Percentiles rank a stretch among this genome's conserved stretches.
Evolutionary conservation across 1,140 invertebrate species (phyloP).

Genomic region (Drosophila fuyamai): DNA sequence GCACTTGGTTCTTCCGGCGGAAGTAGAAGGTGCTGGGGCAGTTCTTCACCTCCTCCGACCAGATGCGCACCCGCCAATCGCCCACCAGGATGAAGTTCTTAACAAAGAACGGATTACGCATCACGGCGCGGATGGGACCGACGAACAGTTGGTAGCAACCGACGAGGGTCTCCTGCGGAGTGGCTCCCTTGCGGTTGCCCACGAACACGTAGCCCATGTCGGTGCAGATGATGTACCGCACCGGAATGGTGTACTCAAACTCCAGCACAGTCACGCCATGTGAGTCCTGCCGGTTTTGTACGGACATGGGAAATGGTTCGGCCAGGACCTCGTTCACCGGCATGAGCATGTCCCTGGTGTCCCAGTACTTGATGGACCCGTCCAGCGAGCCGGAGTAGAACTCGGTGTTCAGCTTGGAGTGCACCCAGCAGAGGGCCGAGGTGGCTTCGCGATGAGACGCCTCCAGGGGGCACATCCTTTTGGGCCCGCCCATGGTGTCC

Average conservation of each 20-base stretch:
- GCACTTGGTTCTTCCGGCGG: constrained; percentile 88
- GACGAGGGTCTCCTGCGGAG: constrained; percentile 89
- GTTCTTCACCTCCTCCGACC: constrained; percentile 95
- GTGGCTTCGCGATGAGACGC: constrained; percentile 90
- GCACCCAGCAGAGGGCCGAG: constrained; percentile 89
- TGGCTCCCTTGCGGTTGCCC: constrained; percentile 91
- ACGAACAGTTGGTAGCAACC: constrained; percentile 89
- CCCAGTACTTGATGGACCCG: constrained; percentile 94
- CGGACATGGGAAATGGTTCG: constrained; percentile 87
- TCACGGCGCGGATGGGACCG: constrained; percentile 92
- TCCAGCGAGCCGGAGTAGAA: constrained; percentile 95
- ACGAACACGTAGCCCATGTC: constrained; percentile 91
- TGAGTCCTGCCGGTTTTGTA: constrained; percentile 88
- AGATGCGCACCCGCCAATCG: constrained; percentile 94
- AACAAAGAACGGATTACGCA: constrained; percentile 93
- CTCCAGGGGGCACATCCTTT: constrained; percentile 86
- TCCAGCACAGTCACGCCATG: constrained; percentile 92
- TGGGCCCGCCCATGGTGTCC: constrained; percentile 87
- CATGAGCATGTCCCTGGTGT: constrained; percentile 90
- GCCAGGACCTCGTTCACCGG: constrained; percentile 91
- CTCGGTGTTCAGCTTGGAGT: constrained; percentile 91
- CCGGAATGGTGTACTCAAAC: constrained; percentile 94
- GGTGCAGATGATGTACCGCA: constrained; percentile 89
- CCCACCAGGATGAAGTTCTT: constrained; percentile 96
- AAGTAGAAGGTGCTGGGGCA: constrained; percentile 94